Conservation (phyloP, 2,797 vertebrate species). For the Galago senegalensis region DNA sequence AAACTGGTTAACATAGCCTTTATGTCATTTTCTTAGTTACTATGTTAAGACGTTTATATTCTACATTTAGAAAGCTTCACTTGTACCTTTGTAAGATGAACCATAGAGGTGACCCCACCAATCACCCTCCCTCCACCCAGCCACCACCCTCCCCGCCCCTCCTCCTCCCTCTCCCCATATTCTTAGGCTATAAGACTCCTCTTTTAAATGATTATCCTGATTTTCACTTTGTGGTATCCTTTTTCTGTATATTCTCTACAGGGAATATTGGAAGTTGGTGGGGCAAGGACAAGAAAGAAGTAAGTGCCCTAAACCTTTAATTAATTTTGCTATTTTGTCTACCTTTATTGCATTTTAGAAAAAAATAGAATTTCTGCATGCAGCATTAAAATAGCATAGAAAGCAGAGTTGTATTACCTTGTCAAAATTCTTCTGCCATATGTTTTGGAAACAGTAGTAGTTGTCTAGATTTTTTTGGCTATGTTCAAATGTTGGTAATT, state of each 20-base stretch:
- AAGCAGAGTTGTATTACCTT: background rate
- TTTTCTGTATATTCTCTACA: background rate
- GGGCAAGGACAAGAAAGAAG: background rate
- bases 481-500: constrained; percentile 49
- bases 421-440: constrained; percentile 19
- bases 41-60: too few species aligned
- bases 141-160: too few species aligned
- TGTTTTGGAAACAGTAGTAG: constrained; percentile 26
- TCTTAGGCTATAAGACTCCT: background rate
- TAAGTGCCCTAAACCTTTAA: background rate
- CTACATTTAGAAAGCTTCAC: too few species aligned
- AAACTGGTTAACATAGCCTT: too few species aligned
- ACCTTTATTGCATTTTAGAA: background rate
- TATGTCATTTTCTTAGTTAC: too few species aligned
- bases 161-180: too few species aligned
- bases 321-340: background rate
- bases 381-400: constrained; percentile 2
- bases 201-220: background rate
- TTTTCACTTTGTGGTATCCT: background rate
- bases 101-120: too few species aligned
- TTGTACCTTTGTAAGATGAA: too few species aligned
- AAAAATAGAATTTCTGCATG: background rate
- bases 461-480: constrained; percentile 46
- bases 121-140: too few species aligned
- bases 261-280: background rate